Base-by-base conservation (phyloP, 2,113 vertebrate genomes). In the Myiozetetes cayanensis region DNA sequence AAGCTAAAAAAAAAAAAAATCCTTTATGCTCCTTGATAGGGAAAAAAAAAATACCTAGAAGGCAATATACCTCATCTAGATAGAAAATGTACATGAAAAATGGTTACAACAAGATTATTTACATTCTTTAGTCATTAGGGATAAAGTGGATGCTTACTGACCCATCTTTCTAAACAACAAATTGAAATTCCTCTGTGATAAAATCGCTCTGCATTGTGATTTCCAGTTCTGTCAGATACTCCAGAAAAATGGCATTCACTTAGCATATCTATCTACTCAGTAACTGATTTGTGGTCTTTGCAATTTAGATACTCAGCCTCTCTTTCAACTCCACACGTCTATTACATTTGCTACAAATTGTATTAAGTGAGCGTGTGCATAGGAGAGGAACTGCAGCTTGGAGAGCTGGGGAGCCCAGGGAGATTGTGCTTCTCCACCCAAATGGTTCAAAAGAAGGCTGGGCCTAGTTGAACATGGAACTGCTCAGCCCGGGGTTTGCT, bases 131-230 rank as follows among this genome's bases (percentile, higher is more conserved):
- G 95, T 94, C 97, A 96, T 98, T 97, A 98, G 63, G 87, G 80
- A 96, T 97, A 97, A 98, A 97, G 92, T 95, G 56, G 89, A 94
- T 95, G 95, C 90, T 97, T 97, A 91, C 91, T 92, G 97, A 96
- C 95, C 93, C 96, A 84, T 97, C 93, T 96, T 97, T 85, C 89
- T 90, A 91, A 97, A 94, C 91, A 98, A 97, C 83, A 97, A 96
- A 98, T 97, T 97, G 97, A 97, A 98, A 98, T 97, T 94, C 85
- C 89, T 95, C 96, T 33, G 79, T 90, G 97, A 97, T 97, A 97
- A 97, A 97, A 96, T 96, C 67, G 5, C 87, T 85, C 90, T 71
- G 75, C 68, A 59, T 92, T 94, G 89, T 97, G 97, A 97, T 96
- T 97, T 97, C 97, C 96, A 95, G 77, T 82, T 97, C 93, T 97